phyloP scores from a whole-genome alignment of 2,113 vertebrate genomes.

The Eleginops maclovinus region DNA sequence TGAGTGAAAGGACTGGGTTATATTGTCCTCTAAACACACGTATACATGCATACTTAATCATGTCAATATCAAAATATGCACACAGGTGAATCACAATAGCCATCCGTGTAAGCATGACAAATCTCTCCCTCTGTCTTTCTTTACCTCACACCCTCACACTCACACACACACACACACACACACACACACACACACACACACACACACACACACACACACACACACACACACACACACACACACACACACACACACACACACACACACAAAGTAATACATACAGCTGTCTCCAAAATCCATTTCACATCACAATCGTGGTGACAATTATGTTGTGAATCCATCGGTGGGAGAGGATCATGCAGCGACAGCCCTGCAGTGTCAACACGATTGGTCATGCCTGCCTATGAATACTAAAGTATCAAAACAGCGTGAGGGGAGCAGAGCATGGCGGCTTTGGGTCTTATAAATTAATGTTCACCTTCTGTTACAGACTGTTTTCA shows the following conservation, averaged over 20 bases:
- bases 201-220: slow-evolving; percentile 13
- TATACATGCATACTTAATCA: neutral
- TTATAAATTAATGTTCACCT: slow-evolving; percentile 12
- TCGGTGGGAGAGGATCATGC: slow-evolving; percentile 24
- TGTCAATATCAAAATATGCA: slow-evolving; percentile 21
- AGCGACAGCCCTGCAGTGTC: slow-evolving; percentile 56
- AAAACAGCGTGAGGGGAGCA: slow-evolving; percentile 19
- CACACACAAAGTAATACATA: slow-evolving; percentile 26
- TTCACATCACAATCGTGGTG: slow-evolving; percentile 48
- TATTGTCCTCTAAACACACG: neutral
- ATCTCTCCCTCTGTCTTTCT: slow-evolving; percentile 7
- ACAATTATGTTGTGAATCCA: slow-evolving; percentile 55
- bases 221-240: slow-evolving; percentile 13
- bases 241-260: slow-evolving; percentile 14
- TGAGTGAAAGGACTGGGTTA: slow-evolving; percentile 4
- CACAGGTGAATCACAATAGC: slow-evolving; percentile 34
- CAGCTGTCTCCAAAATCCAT: slow-evolving; percentile 52
- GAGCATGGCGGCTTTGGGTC: slow-evolving; percentile 17
- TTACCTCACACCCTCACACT: neutral
- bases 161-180: slow-evolving; percentile 15
- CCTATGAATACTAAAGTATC: slow-evolving; percentile 65
- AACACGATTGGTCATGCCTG: slow-evolving; percentile 72
- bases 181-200: slow-evolving; percentile 11
- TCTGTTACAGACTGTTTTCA: slow-evolving; percentile 6
- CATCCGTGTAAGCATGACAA: slow-evolving; percentile 47